These are phyloP conservation scores for Sminthurides aquaticus DNA, from an alignment of 2,888 invertebrate species.

Conservation along the genomic window DNA sequence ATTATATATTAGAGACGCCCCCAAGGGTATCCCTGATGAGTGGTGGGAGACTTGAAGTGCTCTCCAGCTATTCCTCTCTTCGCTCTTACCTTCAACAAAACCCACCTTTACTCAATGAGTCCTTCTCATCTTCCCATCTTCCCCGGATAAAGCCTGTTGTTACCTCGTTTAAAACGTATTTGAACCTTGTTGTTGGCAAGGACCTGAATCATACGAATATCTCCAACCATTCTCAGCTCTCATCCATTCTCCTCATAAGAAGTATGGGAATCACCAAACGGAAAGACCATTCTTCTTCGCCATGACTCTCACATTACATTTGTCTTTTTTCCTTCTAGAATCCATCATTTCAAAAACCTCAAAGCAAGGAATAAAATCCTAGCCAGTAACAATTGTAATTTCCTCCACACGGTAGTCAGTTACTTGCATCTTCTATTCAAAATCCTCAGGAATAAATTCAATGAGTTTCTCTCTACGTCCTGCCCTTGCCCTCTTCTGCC, in stretches of 20 bases:
- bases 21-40: constrained; percentile 12
- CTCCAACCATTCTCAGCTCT: neutral
- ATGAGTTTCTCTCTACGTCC: neutral
- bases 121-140: no score
- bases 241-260: neutral
- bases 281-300: no score
- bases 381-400: neutral
- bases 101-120: no score
- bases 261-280: neutral
- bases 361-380: neutral
- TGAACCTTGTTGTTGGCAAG: neutral
- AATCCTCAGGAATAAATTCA: neutral
- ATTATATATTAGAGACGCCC: constrained; percentile 38
- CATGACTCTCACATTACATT: constrained; percentile 23
- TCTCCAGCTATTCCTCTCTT: neutral
- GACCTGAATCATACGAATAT: neutral
- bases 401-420: neutral
- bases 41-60: neutral
- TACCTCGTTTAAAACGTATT: no score
- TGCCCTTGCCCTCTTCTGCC: no score
- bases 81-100: neutral
- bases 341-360: no score
- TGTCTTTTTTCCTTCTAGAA: constrained; percentile 7
- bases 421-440: neutral
- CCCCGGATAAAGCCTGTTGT: no score